These are phyloP conservation scores for Bubo bubo DNA, from an alignment of 2,113 vertebrate species.

Conservation along the genomic window DNA sequence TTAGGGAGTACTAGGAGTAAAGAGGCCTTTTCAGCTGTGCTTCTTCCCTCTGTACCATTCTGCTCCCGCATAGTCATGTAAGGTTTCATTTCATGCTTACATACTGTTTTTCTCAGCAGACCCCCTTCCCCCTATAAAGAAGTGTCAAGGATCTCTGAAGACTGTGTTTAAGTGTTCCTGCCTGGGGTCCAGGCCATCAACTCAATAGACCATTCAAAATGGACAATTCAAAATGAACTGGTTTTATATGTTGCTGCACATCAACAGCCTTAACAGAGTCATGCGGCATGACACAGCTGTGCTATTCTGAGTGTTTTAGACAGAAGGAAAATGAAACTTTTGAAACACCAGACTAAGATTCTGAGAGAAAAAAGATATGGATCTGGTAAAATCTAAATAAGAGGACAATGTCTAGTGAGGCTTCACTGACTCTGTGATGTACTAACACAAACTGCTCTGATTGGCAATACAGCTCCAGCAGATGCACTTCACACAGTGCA, in stretches of 20 bases:
- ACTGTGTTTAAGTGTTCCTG: background rate
- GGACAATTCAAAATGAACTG: constrained; percentile 25
- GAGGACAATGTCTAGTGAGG: background rate
- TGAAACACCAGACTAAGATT: background rate
- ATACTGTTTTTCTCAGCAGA: background rate
- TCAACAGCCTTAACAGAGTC: background rate
- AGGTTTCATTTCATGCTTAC: background rate
- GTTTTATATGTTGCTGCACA: background rate
- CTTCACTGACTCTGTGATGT: background rate
- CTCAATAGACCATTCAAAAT: background rate
- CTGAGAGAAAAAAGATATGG: background rate
- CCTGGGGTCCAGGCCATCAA: background rate
- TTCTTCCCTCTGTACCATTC: background rate
- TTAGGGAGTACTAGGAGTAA: background rate
- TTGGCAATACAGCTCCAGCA: background rate
- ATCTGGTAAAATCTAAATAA: background rate
- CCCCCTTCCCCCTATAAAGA: background rate
- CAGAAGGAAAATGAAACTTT: background rate
- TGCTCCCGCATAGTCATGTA: background rate
- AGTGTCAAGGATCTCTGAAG: background rate
- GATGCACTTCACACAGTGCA: background rate
- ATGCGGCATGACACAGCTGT: background rate
- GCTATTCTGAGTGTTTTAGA: background rate
- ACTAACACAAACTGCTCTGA: background rate
- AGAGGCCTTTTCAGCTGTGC: background rate